phyloP scores from a whole-genome alignment of 1,140 invertebrate species.

The Drosophila prosaltans region DNA sequence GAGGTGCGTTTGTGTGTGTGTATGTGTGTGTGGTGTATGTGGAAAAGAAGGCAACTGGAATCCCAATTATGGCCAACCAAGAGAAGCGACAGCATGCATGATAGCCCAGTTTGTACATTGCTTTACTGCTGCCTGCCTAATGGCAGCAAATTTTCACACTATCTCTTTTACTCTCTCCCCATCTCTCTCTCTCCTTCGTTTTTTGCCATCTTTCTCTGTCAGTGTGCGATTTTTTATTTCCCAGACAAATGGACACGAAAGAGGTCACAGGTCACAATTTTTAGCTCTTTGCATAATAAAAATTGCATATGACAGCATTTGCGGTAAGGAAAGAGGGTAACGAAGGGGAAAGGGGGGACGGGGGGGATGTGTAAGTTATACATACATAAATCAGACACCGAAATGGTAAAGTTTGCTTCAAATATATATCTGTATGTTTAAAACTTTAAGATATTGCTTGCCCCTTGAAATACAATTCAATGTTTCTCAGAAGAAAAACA shows the following conservation, averaged over 20 bases:
- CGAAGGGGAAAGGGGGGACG: not conserved
- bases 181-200: not conserved
- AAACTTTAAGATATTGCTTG: not conserved
- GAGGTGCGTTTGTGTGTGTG: too few relatives aligned
- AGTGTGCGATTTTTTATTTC: slow-evolving; percentile 9
- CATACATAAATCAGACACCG: slow-evolving; percentile 12
- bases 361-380: not conserved
- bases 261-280: slow-evolving; percentile 10
- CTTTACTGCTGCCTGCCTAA: slow-evolving; percentile 42
- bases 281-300: slow-evolving; percentile 3
- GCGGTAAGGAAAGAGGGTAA: not conserved
- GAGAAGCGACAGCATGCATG: slow-evolving; percentile 21
- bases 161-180: not conserved
- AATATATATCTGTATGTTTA: not conserved
- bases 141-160: slow-evolving; percentile 54
- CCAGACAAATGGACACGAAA: slow-evolving; percentile 4
- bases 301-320: slow-evolving; percentile 39
- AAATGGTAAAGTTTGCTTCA: not conserved
- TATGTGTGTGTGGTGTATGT: not conserved
- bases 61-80: slow-evolving; percentile 49
- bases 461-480: too few relatives aligned
- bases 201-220: slow-evolving; percentile 2
- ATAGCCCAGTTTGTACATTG: slow-evolving; percentile 35
- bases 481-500: not conserved
- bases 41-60: slow-evolving; percentile 3